phyloP scores from a whole-genome alignment of 2,113 vertebrate genomes.

The Gila orcuttii region DNA sequence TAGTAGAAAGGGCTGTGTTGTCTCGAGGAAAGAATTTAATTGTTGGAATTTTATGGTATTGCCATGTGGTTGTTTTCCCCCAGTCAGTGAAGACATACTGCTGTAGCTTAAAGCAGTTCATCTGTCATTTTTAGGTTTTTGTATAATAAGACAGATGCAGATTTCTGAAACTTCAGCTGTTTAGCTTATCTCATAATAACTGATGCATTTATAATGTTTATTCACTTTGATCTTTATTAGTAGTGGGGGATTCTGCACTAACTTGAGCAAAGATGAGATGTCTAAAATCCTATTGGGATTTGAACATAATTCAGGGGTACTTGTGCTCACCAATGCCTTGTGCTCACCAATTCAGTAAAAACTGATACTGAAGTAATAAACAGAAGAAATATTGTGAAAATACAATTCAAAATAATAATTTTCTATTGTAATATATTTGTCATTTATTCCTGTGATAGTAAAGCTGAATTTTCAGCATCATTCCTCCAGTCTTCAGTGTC shows the following conservation, averaged over 20 bases:
- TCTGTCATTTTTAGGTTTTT: too few relatives aligned
- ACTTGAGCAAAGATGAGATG: background rate
- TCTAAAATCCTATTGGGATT: background rate
- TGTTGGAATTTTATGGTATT: background rate
- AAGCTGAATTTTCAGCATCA: background rate
- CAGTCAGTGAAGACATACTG: background rate
- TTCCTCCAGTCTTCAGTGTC: background rate
- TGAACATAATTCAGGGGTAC: background rate
- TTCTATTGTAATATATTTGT: too few relatives aligned
- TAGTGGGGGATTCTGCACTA: background rate
- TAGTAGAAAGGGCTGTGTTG: background rate
- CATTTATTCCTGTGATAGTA: background rate
- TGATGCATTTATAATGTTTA: background rate
- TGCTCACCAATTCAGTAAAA: too few relatives aligned
- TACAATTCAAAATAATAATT: too few relatives aligned
- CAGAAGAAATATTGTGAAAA: too few relatives aligned
- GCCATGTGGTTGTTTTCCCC: background rate
- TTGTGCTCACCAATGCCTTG: too few relatives aligned
- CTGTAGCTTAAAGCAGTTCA: too few relatives aligned
- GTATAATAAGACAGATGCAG: background rate
- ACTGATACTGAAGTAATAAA: too few relatives aligned
- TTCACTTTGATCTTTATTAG: background rate
- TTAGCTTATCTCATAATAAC: background rate
- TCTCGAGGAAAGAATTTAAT: background rate
- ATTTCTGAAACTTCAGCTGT: background rate